Evolutionary conservation across 2,797 vertebrate species (phyloP), one percentile per base, ranked within the genome.

Genomic region (Chloroceryle amazona): DNA sequence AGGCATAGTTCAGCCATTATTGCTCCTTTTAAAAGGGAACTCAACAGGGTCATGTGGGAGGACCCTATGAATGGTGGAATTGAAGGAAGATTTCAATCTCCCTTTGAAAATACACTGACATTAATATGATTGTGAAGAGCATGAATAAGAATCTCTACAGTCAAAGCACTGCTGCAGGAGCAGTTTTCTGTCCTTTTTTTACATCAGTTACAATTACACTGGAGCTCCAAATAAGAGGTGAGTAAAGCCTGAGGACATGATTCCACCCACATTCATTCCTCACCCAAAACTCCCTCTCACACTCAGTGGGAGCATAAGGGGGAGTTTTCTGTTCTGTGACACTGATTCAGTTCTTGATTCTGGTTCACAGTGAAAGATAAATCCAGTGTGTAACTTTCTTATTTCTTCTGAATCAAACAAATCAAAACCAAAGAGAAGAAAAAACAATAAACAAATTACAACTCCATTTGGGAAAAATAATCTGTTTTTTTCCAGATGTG

Each of bases 121-220:
- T 96, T 97, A 92, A 93, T 96, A 86, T 61, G 68, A 81, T 96
- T 96, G 94, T 96, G 92, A 94, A 95, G 92, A 95, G 41, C 55
- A 68, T 62, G 86, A 97, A 91, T 95, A 96, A 91, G 90, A 85
- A 94, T 61, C 37, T 97, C 63, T 89, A 19, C n/a, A 94, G 82
- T 74, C 70, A 90, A 94, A 93, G 67, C 60, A 92, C 49, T 93
- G 81, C 84, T 96, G 80, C 73, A 94, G 73, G 76, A 95, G 51
- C 54, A 85, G 81, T 20, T n/a, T 95, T 97, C 82, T 81, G 89
- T 68, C 81, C 80, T 22, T 93, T 93, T 95, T 90, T 83, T 3
- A 62, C 91, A 29, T 92, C 91, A 62, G 84, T 82, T 88, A 81
- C 76, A 92, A 81, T 96, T 94, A 94, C 62, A 90, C 46, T 68